Evolutionary conservation across 2,797 vertebrate genomes (phyloP).

Genomic region (Xenopus petersii): DNA sequence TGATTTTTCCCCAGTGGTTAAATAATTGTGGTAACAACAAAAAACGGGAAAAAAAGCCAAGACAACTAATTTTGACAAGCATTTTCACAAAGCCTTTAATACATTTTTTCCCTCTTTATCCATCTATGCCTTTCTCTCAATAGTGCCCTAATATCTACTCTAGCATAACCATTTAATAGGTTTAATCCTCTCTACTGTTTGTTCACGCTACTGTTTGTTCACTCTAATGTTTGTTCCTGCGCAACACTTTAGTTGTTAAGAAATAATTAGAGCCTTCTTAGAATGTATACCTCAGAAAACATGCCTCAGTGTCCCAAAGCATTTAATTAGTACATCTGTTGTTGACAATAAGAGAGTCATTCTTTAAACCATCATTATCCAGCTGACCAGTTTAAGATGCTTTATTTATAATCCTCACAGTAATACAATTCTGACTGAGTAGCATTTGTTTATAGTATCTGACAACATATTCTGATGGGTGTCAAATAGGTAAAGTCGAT

Average conservation of each 20-base stretch:
- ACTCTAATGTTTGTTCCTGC: slow-evolving; percentile 10
- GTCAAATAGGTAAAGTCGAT: too few species aligned
- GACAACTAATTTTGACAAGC: too few species aligned
- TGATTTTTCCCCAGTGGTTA: too few species aligned
- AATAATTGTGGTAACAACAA: too few species aligned
- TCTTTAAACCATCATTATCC: slow-evolving; percentile 8
- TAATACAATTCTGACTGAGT: background rate
- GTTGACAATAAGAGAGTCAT: slow-evolving; percentile 12
- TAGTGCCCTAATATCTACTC: slow-evolving; percentile 2
- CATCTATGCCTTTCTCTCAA: slow-evolving; percentile 14
- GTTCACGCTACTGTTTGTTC: slow-evolving; percentile 8
- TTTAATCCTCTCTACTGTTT: slow-evolving; percentile 25
- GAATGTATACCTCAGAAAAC: slow-evolving; percentile 10
- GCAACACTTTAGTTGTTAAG: slow-evolving; percentile 25
- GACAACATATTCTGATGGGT: too few species aligned
- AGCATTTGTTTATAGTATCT: too few species aligned
- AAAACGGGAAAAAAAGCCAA: too few species aligned
- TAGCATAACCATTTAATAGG: slow-evolving; percentile 44
- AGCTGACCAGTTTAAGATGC: slow-evolving; percentile 8
- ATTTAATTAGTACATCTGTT: slow-evolving; percentile 29
- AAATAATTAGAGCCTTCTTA: slow-evolving; percentile 23
- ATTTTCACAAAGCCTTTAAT: background rate
- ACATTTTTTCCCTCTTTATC: background rate
- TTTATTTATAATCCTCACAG: background rate
- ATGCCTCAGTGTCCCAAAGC: slow-evolving; percentile 14